phyloP scores from a whole-genome alignment of 2,113 vertebrate species.

The Cebus imitator region DNA sequence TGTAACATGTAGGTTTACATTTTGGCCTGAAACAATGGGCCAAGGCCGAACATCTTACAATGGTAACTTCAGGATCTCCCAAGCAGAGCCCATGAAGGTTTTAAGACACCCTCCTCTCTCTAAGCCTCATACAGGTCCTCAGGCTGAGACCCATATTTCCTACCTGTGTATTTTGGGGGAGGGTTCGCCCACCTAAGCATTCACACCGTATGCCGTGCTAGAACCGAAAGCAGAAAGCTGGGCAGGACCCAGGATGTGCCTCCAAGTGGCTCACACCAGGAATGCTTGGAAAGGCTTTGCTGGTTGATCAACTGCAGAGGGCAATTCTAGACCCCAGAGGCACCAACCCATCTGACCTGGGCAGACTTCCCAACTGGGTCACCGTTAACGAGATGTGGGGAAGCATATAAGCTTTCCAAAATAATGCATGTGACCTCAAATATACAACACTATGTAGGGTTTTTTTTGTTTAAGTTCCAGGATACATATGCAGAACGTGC shows the following conservation, averaged over 20 bases:
- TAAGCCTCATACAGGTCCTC: neutral
- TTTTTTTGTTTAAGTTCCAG: too few relatives aligned
- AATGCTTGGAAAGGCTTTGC: neutral
- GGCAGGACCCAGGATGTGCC: fast-evolving
- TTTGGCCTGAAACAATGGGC: neutral
- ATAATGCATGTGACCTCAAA: neutral
- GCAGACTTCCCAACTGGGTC: neutral
- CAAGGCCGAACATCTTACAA: neutral
- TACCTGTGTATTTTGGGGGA: too few relatives aligned
- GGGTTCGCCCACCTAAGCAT: neutral
- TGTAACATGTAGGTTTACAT: fast-evolving
- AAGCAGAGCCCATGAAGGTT: neutral
- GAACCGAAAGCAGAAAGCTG: neutral
- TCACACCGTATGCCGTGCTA: fast-evolving
- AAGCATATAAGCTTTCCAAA: neutral
- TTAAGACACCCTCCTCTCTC: neutral
- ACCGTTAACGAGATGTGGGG: neutral
- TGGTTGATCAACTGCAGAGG: fast-evolving
- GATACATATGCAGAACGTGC: too few relatives aligned
- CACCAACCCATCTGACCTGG: neutral
- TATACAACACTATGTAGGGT: fast-evolving
- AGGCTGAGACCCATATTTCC: too few relatives aligned
- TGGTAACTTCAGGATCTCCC: neutral
- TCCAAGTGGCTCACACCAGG: fast-evolving
- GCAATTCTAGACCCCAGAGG: neutral